phyloP scores from a whole-genome alignment of 1,140 invertebrate species.

The Drosophila santomea region DNA sequence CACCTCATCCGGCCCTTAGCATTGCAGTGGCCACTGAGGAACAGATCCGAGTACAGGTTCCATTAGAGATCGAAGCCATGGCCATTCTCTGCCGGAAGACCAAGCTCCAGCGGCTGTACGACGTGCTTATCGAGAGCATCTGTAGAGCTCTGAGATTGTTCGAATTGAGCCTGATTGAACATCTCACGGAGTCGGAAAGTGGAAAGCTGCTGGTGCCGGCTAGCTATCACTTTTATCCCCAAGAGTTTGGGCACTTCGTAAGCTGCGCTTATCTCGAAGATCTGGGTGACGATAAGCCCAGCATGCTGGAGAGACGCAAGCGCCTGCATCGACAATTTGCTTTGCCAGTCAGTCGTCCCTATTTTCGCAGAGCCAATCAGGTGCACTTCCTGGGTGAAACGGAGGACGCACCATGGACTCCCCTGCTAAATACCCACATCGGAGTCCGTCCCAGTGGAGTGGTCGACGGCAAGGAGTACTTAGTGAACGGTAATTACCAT shows the following conservation, averaged over 20 bases:
- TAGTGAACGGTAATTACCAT: conserved; percentile 94
- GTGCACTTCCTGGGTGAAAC: conserved; percentile 86
- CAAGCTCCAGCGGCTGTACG: conserved; percentile 88
- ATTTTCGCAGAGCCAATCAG: conserved; percentile 90
- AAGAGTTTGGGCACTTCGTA: conserved; percentile 90
- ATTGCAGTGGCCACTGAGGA: conserved; percentile 69
- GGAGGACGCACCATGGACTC: conserved; percentile 82
- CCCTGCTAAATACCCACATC: conserved; percentile 91
- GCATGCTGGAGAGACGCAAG: conserved; percentile 87
- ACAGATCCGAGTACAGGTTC: conserved; percentile 85
- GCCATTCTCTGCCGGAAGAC: conserved; percentile 89
- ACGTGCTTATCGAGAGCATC: conserved; percentile 90
- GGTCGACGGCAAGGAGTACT: conserved; percentile 76
- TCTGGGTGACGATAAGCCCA: conserved; percentile 86
- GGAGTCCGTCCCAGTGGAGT: conserved; percentile 86
- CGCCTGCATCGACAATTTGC: conserved; percentile 89
- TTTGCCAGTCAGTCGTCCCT: conserved; percentile 88
- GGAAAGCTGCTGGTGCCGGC: conserved; percentile 64
- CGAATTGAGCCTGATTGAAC: conserved; percentile 86
- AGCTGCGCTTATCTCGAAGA: conserved; percentile 89
- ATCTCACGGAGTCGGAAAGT: conserved; percentile 51
- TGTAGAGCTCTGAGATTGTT: conserved; percentile 89
- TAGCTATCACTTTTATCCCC: conserved; percentile 83
- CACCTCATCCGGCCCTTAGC: conserved; percentile 55
- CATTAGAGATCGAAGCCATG: conserved; percentile 89